Evolutionary conservation across 2,113 vertebrate genomes (phyloP), one percentile per base, ranked within the genome.

Genomic region (Pteronura brasiliensis): DNA sequence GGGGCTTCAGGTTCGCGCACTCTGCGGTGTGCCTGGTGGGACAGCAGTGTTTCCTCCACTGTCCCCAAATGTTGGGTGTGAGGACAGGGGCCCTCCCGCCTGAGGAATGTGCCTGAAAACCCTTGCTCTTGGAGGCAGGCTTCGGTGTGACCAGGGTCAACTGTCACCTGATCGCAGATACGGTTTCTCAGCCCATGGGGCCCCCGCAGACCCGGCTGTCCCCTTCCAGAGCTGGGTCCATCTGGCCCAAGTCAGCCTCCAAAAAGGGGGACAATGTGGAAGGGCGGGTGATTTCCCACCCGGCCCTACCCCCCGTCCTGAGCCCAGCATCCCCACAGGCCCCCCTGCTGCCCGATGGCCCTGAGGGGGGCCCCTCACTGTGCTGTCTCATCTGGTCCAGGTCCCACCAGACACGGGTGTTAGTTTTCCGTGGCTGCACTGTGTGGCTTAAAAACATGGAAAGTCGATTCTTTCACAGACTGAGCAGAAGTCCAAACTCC

Each of bases 191-290:
- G n/a, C 57, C 39, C 17, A 21, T 1, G 1, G 49, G 47, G 11
- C 21, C 12, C 3, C 14, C 0, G 6, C 21, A 8, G 39, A 47
- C 47, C 9, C 0, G 4, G 7, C 15, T 59, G 25, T 4, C 12
- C 49, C 1, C 2, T 4, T 20, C 15, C 0, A 0, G 39, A 12
- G 23, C 72, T 11, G 4, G 55, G 47, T 39, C 27, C 3, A 0
- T 20, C 49, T 1, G 20, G 76, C 14, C 34, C 3, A 2, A 13
- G 36, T 8, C 17, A 14, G 69, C n/a, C 1, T 27, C 39, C 20
- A n/a, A 13, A n/a, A 36, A 47, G 0, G 7, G 42, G 39, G 65
- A 31, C 27, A 13, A 0, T 6, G 0, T 1, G 3, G 2, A 65
- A 10, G 27, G 13, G 20, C 0, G 0, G 44, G 31, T 39, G 4